Conservation (phyloP, 2,113 vertebrate species). For the Sciurus niger region DNA sequence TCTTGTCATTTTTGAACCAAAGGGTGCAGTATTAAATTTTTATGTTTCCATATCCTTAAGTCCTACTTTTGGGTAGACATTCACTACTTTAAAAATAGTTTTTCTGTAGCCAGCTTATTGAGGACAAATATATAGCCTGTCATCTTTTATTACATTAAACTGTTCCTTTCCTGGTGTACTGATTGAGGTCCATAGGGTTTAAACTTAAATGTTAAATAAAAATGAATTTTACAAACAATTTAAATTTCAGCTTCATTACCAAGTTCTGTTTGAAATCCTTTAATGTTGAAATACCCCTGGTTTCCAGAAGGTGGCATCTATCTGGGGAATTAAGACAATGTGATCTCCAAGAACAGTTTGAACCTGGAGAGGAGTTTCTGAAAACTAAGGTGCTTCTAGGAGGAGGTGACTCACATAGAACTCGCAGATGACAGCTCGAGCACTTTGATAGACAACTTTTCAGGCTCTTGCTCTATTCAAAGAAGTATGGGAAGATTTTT, state of each 20-base stretch:
- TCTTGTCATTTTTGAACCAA: conserved; percentile 13
- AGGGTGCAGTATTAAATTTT: not conserved
- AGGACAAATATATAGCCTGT: not conserved
- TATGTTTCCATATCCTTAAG: not conserved
- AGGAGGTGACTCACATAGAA: not conserved
- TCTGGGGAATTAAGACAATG: not conserved
- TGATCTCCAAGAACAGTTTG: not conserved
- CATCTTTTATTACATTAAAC: conserved; percentile 1
- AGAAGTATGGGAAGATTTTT: conserved; percentile 26
- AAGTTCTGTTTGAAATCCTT: conserved; percentile 34
- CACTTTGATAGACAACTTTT: not conserved
- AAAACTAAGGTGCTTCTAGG: not conserved
- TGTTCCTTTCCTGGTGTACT: not conserved
- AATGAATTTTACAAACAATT: conserved; percentile 9
- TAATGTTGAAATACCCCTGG: conserved; percentile 60
- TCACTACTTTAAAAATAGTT: conserved; percentile 12
- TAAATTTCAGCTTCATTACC: not conserved
- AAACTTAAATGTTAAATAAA: conserved; percentile 49
- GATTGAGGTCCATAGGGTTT: conserved; percentile 9
- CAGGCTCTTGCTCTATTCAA: conserved; percentile 10
- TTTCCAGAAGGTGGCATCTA: conserved; percentile 78
- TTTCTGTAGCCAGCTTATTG: not conserved
- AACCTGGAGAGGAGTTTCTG: conserved; percentile 40
- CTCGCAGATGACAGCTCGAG: not conserved
- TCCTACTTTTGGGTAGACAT: conserved; percentile 27